These are phyloP conservation scores for Neoarius graeffei DNA, from an alignment of 2,113 vertebrate species.

Conservation along the genomic window DNA sequence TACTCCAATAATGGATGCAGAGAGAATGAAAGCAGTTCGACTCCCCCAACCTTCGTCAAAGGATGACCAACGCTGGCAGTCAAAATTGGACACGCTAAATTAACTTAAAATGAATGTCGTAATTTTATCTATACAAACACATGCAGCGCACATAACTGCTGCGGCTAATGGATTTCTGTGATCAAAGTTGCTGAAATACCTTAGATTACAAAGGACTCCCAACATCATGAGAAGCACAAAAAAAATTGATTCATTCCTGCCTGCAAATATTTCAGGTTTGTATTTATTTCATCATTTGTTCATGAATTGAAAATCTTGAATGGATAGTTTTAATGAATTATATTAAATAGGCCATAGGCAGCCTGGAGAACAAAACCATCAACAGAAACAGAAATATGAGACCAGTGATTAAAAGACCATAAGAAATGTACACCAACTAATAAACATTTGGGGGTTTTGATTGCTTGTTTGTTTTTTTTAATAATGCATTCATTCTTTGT, in stretches of 20 bases:
- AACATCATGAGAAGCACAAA: background rate
- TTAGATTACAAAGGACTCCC: slow-evolving; percentile 14
- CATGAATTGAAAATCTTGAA: background rate
- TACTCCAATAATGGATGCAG: slow-evolving; percentile 50
- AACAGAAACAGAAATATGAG: slow-evolving; percentile 7
- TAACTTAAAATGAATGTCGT: slow-evolving; percentile 35
- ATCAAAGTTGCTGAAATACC: slow-evolving; percentile 31
- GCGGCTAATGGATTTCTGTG: slow-evolving; percentile 23
- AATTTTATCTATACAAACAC: slow-evolving; percentile 49
- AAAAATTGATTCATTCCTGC: background rate
- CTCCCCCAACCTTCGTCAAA: slow-evolving; percentile 11
- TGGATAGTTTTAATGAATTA: background rate
- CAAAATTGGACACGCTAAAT: slow-evolving; percentile 49
- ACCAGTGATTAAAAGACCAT: background rate
- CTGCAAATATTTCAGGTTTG: background rate
- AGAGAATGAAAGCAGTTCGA: slow-evolving; percentile 37
- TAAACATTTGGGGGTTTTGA: background rate
- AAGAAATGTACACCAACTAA: background rate
- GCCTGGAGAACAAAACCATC: background rate
- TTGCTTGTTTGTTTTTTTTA: background rate
- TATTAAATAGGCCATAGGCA: background rate
- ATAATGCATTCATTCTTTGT: background rate
- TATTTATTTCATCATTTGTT: background rate
- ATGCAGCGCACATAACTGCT: slow-evolving; percentile 7
- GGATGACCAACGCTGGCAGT: slow-evolving; percentile 21